Evolutionary conservation across 2,888 invertebrate species (phyloP), one percentile per base, ranked within the genome.

Genomic region (Ephialtes manifestator): DNA sequence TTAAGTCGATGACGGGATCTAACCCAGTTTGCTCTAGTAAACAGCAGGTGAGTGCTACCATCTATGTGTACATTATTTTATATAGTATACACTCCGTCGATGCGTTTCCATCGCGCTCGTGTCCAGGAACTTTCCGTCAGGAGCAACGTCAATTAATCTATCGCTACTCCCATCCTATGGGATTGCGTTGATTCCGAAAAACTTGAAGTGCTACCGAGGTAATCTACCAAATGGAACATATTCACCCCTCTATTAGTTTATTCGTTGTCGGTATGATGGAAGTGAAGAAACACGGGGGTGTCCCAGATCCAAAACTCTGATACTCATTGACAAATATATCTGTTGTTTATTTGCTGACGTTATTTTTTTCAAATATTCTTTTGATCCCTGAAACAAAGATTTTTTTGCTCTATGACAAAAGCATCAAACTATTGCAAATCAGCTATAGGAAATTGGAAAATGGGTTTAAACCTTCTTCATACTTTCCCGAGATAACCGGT

Each of bases 1-100:
- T 76, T 63, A 81, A 84, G 77, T 84, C 84, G 77, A 84, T 84
- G 53, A 67, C 58, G 74, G 43, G 74, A 84, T 74, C 55, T 67
- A 74, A 63, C 72, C 58, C 58, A 77, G 77, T 77, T 84, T 79
- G 51, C 63, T 74, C 67, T 48, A 67, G 63, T 77, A 78, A 81
- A 72, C 72, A 84, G 71, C 65, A 80, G 80, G 31, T 7, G 74
- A 48, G 48, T 81, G 70, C 70, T 63, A 35, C 51, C 43, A 43
- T 72, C 81, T 63, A 51, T 74, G 20, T 75, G 63, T 46, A 68
- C 20, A 39, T 46, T 20, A 18, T 70, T 51, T 75, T 65, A 60
- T 39, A 46, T 39, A 53, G 24, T 58, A 46, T n/a, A 10, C 58
- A 51, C 60, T 80, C 55, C 65, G 58, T 28, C 51, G 39, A 53